A percentile compares a stretch with the other conserved stretches of the same genome.
These are phyloP conservation scores for Diachasmimorpha longicaudata DNA, from an alignment of 1,140 invertebrate species.

Conservation along the genomic window DNA sequence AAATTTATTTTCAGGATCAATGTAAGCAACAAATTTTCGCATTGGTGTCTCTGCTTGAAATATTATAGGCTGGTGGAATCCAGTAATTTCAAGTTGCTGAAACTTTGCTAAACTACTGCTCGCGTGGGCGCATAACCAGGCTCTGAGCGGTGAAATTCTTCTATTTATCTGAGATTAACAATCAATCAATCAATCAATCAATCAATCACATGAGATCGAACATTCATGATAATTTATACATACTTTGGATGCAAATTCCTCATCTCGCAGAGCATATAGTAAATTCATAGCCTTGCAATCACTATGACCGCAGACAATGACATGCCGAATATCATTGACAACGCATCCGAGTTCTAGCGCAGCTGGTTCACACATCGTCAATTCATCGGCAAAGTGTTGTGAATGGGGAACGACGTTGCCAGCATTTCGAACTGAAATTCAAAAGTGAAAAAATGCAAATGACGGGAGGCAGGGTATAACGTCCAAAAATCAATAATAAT, in stretches of 20 bases:
- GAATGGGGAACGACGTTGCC: slow-evolving; percentile 92
- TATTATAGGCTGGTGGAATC: slow-evolving; percentile 77
- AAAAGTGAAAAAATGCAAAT: slow-evolving; percentile 46
- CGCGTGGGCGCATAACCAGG: slow-evolving; percentile 91
- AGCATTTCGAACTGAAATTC: slow-evolving; percentile 83
- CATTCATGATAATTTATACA: slow-evolving; percentile 4
- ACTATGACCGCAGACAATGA: slow-evolving; percentile 96
- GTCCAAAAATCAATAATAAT: background rate
- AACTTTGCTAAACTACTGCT: slow-evolving; percentile 83
- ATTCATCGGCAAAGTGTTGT: slow-evolving; percentile 84
- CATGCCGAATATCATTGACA: slow-evolving; percentile 89
- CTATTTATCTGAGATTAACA: slow-evolving; percentile 71
- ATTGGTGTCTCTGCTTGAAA: slow-evolving; percentile 87
- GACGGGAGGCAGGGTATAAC: no score
- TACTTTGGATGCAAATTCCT: slow-evolving; percentile 75
- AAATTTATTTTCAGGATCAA: slow-evolving; percentile 92
- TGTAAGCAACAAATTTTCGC: slow-evolving; percentile 89
- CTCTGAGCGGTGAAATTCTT: slow-evolving; percentile 84
- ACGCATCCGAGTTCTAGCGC: slow-evolving; percentile 93
- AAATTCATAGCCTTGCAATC: slow-evolving; percentile 98
- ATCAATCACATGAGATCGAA: background rate
- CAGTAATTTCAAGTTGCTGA: slow-evolving; percentile 72
- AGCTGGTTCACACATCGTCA: slow-evolving; percentile 91
- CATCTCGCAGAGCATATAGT: slow-evolving; percentile 81
- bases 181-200: background rate